Evolutionary conservation across 2,888 invertebrate species (phyloP).

Genomic region (Alloplasta piceator): DNA sequence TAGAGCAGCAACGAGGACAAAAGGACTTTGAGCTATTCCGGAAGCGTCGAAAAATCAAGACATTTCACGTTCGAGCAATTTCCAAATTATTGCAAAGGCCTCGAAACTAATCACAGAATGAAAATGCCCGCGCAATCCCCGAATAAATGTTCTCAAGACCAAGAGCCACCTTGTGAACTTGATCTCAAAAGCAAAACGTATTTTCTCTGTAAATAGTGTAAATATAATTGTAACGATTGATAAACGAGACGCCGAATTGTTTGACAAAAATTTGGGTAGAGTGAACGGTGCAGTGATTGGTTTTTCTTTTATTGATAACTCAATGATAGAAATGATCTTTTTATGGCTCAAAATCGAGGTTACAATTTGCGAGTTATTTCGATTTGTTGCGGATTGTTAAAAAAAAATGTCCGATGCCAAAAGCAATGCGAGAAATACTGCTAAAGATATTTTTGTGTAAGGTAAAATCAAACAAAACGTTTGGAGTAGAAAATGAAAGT

Average conservation of each 20-base stretch:
- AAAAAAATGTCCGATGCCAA: no score
- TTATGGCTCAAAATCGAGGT: neutral
- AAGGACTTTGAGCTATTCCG: neutral
- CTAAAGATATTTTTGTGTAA: no score
- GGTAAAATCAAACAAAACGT: no score
- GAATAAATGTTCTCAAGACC: conserved; percentile 40
- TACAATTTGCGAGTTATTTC: neutral
- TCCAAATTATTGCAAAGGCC: neutral
- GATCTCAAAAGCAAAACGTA: conserved; percentile 72
- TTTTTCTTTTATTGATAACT: neutral
- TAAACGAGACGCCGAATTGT: conserved; percentile 49
- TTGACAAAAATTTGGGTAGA: conserved; percentile 2
- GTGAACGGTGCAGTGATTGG: conserved; percentile 34
- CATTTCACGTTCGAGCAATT: conserved; percentile 17
- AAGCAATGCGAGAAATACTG: no score
- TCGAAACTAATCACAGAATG: conserved; percentile 24
- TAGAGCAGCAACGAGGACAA: conserved; percentile 13
- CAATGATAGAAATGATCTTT: neutral
- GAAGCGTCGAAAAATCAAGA: no score
- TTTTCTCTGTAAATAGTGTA: conserved; percentile 79
- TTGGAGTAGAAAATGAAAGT: no score
- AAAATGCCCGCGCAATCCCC: neutral
- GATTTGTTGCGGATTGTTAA: no score
- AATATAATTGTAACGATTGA: conserved; percentile 54
- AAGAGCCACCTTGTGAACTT: conserved; percentile 61